These are phyloP conservation scores for Lasioglossum calceatum DNA, from an alignment of 2,888 invertebrate genomes.

Conservation along the genomic window DNA sequence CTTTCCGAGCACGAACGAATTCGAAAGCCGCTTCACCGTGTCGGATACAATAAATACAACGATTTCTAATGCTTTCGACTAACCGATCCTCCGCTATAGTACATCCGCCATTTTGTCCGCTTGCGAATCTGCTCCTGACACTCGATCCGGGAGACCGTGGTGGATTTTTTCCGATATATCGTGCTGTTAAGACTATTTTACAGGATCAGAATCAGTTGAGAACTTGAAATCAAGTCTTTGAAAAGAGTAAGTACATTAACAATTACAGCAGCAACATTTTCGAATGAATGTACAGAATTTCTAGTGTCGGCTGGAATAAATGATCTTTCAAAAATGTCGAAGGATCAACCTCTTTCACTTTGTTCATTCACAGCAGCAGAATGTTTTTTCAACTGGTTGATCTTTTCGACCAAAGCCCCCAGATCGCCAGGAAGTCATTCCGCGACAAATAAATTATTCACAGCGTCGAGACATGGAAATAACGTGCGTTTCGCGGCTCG, in stretches of 20 bases:
- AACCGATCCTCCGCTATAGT: constrained; percentile 37
- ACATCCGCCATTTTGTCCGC: constrained; percentile 25
- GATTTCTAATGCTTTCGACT: constrained; percentile 42
- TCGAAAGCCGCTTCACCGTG: constrained; percentile 23
- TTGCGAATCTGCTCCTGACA: not conserved
- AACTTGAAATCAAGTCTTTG: not conserved
- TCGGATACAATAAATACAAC: constrained; percentile 68
- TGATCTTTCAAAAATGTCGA: too few species aligned
- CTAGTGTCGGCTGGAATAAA: not conserved
- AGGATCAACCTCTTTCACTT: too few species aligned
- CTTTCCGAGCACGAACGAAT: constrained; percentile 14
- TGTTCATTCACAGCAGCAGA: too few species aligned
- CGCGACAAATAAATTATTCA: constrained; percentile 40
- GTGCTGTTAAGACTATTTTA: too few species aligned
- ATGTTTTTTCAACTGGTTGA: too few species aligned
- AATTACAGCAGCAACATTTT: not conserved
- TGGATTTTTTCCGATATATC: not conserved
- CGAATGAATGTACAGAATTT: not conserved
- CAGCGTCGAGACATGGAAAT: constrained; percentile 16
- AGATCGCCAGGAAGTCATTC: too few species aligned
- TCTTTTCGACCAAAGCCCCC: not conserved
- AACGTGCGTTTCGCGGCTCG: not conserved
- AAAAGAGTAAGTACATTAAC: not conserved
- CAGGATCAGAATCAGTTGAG: not conserved
- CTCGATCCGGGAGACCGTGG: constrained; percentile 13